phyloP scores from a whole-genome alignment of 2,113 vertebrate genomes.

The Hymenochirus boettgeri region DNA sequence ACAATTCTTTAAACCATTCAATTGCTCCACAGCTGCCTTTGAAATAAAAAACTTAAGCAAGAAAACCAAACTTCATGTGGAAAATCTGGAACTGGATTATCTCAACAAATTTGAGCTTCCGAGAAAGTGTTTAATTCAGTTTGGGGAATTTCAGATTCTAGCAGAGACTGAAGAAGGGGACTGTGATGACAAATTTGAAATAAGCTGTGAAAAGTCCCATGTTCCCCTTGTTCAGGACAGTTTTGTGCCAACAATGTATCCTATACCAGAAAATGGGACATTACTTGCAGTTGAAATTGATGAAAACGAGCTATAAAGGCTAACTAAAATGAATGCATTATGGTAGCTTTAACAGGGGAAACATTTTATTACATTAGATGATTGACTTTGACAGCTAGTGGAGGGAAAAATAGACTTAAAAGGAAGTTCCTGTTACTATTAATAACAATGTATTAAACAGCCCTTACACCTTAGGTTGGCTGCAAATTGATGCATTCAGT shows the following conservation, averaged over 20 bases:
- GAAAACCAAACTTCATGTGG: conserved; percentile 64
- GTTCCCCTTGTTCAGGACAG: conserved; percentile 66
- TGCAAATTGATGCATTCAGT: no score
- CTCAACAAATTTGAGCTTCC: conserved; percentile 77
- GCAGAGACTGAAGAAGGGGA: conserved; percentile 71
- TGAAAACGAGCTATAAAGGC: conserved; percentile 57
- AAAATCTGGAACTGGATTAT: conserved; percentile 62
- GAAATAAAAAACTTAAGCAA: conserved; percentile 87
- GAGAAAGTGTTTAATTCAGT: conserved; percentile 66
- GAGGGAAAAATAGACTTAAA: no score
- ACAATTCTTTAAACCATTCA: conserved; percentile 65
- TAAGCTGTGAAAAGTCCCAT: conserved; percentile 62
- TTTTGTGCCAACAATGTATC: conserved; percentile 34
- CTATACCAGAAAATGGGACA: conserved; percentile 44
- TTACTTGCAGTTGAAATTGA: conserved; percentile 55
- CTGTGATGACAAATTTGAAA: conserved; percentile 71
- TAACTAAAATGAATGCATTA: no score
- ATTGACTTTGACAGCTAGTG: no score
- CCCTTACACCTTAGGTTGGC: no score
- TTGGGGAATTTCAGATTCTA: conserved; percentile 79
- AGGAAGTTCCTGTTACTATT: no score
- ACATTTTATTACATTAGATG: no score
- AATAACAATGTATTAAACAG: no score
- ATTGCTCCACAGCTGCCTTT: conserved; percentile 62
- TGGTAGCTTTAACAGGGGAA: no score